Percentiles rank a stretch among this genome's conserved stretches.
phyloP scores from a whole-genome alignment of 2,113 vertebrate species.

The Oreamnos americanus region DNA sequence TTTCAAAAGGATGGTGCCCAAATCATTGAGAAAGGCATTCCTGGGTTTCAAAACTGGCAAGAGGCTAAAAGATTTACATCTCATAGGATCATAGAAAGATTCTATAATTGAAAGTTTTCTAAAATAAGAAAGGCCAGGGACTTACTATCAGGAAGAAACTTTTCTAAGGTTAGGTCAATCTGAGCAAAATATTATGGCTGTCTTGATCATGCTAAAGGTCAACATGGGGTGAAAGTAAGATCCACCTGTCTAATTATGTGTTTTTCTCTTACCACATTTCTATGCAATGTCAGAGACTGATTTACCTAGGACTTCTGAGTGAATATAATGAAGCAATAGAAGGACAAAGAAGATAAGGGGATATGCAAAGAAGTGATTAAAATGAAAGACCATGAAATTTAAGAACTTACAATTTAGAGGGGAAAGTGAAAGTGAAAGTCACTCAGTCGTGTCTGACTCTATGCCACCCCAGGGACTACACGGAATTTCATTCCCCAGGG shows the following conservation, averaged over 20 bases:
- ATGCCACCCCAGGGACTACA: neutral
- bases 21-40: neutral
- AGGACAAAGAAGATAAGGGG: neutral
- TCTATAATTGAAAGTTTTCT: neutral
- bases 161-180: neutral
- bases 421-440: neutral
- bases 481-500: neutral
- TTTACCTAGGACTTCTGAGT: neutral
- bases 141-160: neutral
- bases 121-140: neutral
- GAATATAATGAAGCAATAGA: neutral
- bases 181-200: neutral
- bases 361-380: neutral
- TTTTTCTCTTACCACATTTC: neutral
- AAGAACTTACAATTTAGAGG: neutral
- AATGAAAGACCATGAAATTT: neutral
- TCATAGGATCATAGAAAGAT: neutral
- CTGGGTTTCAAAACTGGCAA: neutral
- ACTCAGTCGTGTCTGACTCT: rapidly evolving
- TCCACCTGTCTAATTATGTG: neutral
- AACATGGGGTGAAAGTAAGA: neutral
- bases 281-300: neutral
- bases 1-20: neutral
- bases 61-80: neutral
- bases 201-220: neutral